phyloP scores from a whole-genome alignment of 2,888 invertebrate species.

The Boloria selene region DNA sequence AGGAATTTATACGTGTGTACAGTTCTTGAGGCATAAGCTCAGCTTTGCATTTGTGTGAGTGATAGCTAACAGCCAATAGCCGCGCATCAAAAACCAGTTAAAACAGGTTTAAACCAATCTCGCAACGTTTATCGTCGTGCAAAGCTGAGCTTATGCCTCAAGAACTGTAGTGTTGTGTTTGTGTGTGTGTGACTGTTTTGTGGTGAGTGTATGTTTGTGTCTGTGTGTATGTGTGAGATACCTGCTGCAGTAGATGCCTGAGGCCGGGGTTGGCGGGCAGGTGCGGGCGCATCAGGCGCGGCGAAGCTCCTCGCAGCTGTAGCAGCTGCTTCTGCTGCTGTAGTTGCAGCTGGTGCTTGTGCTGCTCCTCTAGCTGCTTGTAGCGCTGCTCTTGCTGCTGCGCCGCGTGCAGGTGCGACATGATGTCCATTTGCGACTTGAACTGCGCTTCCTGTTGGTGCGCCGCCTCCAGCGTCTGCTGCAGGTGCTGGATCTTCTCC shows the following conservation, averaged over 20 bases:
- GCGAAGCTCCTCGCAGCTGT: slow-evolving; percentile 61
- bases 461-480: slow-evolving; percentile 90
- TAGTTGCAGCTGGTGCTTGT: slow-evolving; percentile 71
- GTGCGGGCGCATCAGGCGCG: slow-evolving; percentile 87
- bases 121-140: no score
- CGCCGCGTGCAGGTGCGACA: slow-evolving; percentile 87
- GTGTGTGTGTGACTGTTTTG: slow-evolving; percentile 7
- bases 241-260: slow-evolving; percentile 90
- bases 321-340: slow-evolving; percentile 58
- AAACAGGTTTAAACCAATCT: no score
- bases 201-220: not conserved
- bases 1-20: not conserved
- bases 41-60: no score
- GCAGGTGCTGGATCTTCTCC: slow-evolving; percentile 87
- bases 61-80: no score
- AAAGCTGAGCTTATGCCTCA: no score
- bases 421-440: slow-evolving; percentile 89
- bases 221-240: slow-evolving; percentile 50
- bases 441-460: slow-evolving; percentile 89
- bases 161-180: no score
- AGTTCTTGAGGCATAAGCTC: no score
- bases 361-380: slow-evolving; percentile 84
- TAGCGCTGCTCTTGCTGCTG: slow-evolving; percentile 92
- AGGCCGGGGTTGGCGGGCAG: slow-evolving; percentile 89
- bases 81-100: no score